Percentiles rank a stretch among this genome's conserved stretches.
Conservation (phyloP, 1,140 invertebrate species). For the Drosophila melanogaster region DNA sequence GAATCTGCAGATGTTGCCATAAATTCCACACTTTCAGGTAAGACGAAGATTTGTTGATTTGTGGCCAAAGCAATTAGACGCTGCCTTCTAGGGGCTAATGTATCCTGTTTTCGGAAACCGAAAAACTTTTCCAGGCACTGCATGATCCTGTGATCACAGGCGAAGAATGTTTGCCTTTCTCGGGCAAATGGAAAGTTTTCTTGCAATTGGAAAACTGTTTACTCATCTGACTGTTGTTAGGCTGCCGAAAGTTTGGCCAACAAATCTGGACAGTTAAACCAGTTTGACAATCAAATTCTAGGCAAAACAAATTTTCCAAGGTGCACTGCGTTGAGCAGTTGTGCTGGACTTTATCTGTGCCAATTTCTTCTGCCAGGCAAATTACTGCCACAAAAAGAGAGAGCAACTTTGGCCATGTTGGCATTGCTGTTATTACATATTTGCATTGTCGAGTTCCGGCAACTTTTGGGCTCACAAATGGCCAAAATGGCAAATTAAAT, state of each 20-base stretch:
- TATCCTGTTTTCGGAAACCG: conserved; percentile 48
- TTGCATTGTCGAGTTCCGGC: conserved; percentile 18
- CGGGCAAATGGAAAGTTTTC: conserved; percentile 46
- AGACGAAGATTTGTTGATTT: conserved; percentile 25
- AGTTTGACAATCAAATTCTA: conserved; percentile 52
- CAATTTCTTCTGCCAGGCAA: conserved; percentile 40
- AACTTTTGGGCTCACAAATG: conserved; percentile 30
- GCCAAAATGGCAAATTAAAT: conserved; percentile 57
- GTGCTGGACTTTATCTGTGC: conserved; percentile 21
- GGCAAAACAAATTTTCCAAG: conserved; percentile 27
- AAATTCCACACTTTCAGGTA: conserved; percentile 26
- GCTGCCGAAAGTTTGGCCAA: conserved; percentile 36
- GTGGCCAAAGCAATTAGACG: conserved; percentile 51
- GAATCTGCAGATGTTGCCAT: conserved; percentile 2
- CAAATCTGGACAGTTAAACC: conserved; percentile 42
- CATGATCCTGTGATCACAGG: conserved; percentile 35
- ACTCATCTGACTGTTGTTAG: conserved; percentile 20
- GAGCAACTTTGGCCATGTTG: conserved; percentile 21
- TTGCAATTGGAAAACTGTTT: conserved; percentile 46
- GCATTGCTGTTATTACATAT: conserved; percentile 26
- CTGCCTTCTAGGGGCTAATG: conserved; percentile 31
- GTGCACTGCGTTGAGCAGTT: conserved; percentile 13
- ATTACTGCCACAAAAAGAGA: conserved; percentile 41
- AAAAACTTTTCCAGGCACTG: conserved; percentile 9
- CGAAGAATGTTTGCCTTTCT: conserved; percentile 40